These are phyloP conservation scores for Aurelia coerulea DNA, from an alignment of 30 jellyfish, hydroid and myxozoan genomes.

Conservation along the genomic window DNA sequence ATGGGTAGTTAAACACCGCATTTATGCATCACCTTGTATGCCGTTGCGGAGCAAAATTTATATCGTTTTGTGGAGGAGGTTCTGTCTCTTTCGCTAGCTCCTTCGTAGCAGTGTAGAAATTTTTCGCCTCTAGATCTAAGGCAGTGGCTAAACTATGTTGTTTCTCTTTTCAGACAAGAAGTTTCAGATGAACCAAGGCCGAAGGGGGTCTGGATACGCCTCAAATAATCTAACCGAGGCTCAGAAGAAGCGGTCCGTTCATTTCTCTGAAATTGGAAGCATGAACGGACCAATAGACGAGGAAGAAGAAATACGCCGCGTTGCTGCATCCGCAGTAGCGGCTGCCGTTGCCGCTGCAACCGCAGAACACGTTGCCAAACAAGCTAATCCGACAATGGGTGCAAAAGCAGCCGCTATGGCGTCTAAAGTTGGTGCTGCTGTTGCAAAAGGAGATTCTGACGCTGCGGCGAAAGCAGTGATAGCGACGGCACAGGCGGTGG, in stretches of 20 bases:
- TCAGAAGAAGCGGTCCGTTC: conserved; percentile 85
- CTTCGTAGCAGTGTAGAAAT: no score
- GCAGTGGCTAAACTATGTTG: no score
- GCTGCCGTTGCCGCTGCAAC: conserved; percentile 99
- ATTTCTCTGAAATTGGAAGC: conserved; percentile 71
- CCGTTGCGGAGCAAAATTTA: no score
- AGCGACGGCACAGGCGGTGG: conserved; percentile 96
- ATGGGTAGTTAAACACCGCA: no score
- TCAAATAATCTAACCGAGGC: conserved; percentile 37
- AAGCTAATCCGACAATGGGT: conserved; percentile 98
- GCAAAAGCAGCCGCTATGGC: conserved; percentile 99
- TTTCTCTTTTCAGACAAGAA: conserved; percentile 39
- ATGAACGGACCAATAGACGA: conserved; percentile 73
- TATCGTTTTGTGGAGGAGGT: no score
- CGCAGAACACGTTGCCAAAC: conserved; percentile 97
- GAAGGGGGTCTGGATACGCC: conserved; percentile 19
- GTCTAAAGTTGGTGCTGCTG: conserved; percentile 98
- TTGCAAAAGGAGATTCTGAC: conserved; percentile 96
- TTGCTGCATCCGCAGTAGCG: conserved; percentile 95
- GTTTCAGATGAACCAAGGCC: conserved; percentile 44
- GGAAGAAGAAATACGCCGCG: conserved; percentile 76
- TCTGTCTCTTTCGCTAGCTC: no score
- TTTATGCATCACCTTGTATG: no score
- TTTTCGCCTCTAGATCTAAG: no score
- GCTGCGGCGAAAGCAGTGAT: conserved; percentile 97